A percentile compares a stretch with the other conserved stretches of the same genome.
These are phyloP conservation scores for Muscicapa striata DNA, from an alignment of 2,797 vertebrate species.

Conservation along the genomic window DNA sequence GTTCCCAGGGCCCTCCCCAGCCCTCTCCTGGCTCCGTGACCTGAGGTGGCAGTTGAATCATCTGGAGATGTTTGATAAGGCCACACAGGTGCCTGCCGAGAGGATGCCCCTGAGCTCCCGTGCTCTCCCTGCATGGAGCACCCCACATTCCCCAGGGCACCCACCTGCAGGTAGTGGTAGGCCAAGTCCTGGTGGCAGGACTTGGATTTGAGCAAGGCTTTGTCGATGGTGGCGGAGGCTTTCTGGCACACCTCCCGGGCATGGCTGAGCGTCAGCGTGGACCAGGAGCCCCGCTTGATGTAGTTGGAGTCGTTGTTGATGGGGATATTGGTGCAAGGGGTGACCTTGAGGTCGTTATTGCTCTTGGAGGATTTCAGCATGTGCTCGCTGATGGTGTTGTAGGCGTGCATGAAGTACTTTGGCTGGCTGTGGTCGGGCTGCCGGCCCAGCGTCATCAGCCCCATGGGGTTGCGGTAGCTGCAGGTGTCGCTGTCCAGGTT, in stretches of 20 bases:
- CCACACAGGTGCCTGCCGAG: fast-evolving
- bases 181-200: conserved; percentile 95
- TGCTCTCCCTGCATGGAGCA: neutral
- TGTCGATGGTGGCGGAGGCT: conserved; percentile 94
- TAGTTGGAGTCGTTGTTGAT: conserved; percentile 86
- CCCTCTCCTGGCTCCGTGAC: neutral
- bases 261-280: conserved; percentile 93
- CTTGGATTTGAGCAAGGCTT: conserved; percentile 96
- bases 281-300: conserved; percentile 96
- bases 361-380: conserved; percentile 95
- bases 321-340: conserved; percentile 79
- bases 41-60: neutral
- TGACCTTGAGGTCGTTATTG: conserved; percentile 89
- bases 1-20: neutral
- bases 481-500: conserved; percentile 88
- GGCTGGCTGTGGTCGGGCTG: conserved; percentile 90
- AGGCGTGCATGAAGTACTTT: conserved; percentile 93
- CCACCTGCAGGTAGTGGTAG: conserved; percentile 96
- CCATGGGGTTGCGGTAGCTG: conserved; percentile 91
- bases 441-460: conserved; percentile 92
- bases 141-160: conserved; percentile 61
- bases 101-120: neutral
- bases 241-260: conserved; percentile 93
- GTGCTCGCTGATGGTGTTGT: conserved; percentile 96
- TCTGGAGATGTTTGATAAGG: neutral